These are phyloP conservation scores for Simalia tracyae DNA, from an alignment of 2,797 vertebrate genomes.

Conservation along the genomic window DNA sequence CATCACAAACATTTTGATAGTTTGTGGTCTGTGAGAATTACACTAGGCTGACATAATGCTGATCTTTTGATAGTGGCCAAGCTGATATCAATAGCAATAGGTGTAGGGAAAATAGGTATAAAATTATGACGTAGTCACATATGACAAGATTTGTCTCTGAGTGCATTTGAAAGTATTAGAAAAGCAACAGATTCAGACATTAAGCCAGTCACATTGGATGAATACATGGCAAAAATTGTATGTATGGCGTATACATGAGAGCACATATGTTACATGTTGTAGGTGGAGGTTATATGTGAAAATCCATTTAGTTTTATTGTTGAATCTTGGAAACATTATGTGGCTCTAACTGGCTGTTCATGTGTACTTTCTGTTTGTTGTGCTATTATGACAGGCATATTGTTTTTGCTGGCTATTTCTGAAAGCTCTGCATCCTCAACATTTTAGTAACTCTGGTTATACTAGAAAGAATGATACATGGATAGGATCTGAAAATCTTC, in stretches of 20 bases:
- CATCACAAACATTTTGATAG: background rate
- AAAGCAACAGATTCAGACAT: background rate
- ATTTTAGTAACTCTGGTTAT: background rate
- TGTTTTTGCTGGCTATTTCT: background rate
- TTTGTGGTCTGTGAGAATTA: background rate
- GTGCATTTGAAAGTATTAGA: background rate
- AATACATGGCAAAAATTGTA: background rate
- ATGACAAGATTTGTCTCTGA: background rate
- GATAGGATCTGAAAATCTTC: background rate
- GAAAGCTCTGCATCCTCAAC: background rate
- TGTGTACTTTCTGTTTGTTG: background rate
- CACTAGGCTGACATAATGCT: background rate
- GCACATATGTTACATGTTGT: background rate
- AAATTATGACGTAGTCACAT: background rate
- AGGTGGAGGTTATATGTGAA: background rate
- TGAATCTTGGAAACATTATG: background rate
- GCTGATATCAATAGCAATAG: rapidly evolving
- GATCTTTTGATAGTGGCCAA: background rate
- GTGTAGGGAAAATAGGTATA: background rate
- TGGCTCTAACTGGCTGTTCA: background rate
- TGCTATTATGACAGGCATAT: background rate
- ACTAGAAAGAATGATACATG: background rate
- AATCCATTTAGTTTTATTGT: background rate
- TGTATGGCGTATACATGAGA: background rate
- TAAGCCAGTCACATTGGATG: background rate